Percentiles rank a stretch among this genome's conserved stretches.
phyloP scores from a whole-genome alignment of 2,888 invertebrate species.

The Amiota communis region DNA sequence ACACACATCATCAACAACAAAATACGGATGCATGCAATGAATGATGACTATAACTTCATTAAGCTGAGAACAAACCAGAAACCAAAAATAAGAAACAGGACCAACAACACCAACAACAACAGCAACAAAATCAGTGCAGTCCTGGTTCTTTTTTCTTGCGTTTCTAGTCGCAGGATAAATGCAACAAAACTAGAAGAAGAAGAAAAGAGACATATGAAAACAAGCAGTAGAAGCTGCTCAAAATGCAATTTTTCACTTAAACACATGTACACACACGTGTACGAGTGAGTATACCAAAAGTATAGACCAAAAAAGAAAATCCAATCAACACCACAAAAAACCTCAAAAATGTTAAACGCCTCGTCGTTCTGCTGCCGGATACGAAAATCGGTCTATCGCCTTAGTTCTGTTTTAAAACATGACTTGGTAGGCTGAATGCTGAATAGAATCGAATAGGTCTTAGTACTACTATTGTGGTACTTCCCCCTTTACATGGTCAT shows the following conservation, averaged over 20 bases:
- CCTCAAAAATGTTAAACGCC: constrained; percentile 66
- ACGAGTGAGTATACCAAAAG: background rate
- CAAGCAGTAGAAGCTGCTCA: constrained; percentile 54
- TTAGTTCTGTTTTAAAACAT: too few species aligned
- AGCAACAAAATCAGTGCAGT: constrained; percentile 1
- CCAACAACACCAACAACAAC: constrained; percentile 1
- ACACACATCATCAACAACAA: constrained; percentile 19
- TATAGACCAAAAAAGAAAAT: constrained; percentile 44
- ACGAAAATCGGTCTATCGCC: background rate
- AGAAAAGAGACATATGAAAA: too few species aligned
- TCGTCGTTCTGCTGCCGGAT: constrained; percentile 21
- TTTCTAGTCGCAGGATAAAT: too few species aligned
- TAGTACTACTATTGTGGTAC: too few species aligned
- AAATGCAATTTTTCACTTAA: constrained; percentile 64
- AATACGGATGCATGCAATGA: background rate
- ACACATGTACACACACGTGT: constrained; percentile 31
- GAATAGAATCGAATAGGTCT: too few species aligned
- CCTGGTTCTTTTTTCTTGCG: background rate
- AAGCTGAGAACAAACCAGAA: background rate
- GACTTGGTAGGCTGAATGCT: too few species aligned
- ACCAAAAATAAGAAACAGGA: background rate
- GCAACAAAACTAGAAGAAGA: too few species aligned
- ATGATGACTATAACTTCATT: constrained; percentile 20
- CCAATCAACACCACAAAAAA: constrained; percentile 56
- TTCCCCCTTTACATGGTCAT: too few species aligned